These are phyloP conservation scores for Gambusia holbrooki DNA, from an alignment of 2,113 vertebrate genomes.

Conservation along the genomic window DNA sequence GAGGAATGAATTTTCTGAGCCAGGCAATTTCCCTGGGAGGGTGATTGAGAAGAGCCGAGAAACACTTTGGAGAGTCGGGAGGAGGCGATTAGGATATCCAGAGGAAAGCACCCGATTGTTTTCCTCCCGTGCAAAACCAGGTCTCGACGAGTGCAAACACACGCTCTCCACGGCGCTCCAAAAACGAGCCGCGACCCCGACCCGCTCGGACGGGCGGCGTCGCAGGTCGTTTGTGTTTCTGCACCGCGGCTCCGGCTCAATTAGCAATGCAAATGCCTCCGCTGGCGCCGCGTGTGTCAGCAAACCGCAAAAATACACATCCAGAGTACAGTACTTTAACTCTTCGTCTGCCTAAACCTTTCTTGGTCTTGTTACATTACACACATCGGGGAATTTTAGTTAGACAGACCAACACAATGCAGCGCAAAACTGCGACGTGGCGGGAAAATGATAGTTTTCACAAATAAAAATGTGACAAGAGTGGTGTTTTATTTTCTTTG, in stretches of 20 bases:
- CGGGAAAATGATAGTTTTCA: no score
- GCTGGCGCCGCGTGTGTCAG: neutral
- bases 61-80: slow-evolving; percentile 33
- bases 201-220: neutral
- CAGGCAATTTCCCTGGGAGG: slow-evolving; percentile 17
- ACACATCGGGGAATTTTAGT: neutral
- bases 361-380: neutral
- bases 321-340: slow-evolving; percentile 28
- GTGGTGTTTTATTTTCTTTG: neutral
- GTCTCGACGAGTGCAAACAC: slow-evolving; percentile 23
- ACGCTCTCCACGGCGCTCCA: neutral
- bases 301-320: slow-evolving; percentile 19
- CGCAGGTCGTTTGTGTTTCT: slow-evolving; percentile 15
- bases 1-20: slow-evolving; percentile 43
- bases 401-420: no score
- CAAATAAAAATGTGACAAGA: no score
- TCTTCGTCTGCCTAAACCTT: slow-evolving; percentile 21
- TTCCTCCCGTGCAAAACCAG: neutral
- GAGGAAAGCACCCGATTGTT: neutral
- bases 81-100: slow-evolving; percentile 30
- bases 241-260: slow-evolving; percentile 10
- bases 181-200: slow-evolving; percentile 3
- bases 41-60: slow-evolving; percentile 41
- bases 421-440: no score
- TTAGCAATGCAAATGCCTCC: slow-evolving; percentile 42